Evolutionary conservation across 2,888 invertebrate genomes (phyloP).

Genomic region (Oligia latruncula): DNA sequence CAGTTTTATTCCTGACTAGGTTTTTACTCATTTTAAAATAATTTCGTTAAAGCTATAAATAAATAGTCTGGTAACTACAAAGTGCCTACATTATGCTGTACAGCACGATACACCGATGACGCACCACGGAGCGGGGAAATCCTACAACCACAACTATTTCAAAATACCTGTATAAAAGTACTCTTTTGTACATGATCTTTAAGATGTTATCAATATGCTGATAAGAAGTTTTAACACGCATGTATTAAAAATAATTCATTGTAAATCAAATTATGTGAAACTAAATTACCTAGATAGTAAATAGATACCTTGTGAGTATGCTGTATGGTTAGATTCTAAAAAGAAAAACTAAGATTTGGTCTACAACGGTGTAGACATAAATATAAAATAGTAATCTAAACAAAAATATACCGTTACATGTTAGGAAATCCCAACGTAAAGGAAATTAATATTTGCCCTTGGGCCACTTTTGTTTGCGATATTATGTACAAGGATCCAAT

Average conservation of each 20-base stretch:
- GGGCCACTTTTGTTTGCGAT: constrained; percentile 23
- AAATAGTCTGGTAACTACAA: constrained; percentile 34
- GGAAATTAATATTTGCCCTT: constrained; percentile 48
- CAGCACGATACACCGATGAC: constrained; percentile 35
- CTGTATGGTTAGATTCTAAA: not conserved
- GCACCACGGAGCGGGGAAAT: constrained; percentile 47
- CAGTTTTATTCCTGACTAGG: constrained; percentile 11
- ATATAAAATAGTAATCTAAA: constrained; percentile 2
- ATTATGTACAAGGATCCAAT: not conserved
- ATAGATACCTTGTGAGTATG: not conserved
- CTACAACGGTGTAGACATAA: not conserved
- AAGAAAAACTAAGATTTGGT: not conserved
- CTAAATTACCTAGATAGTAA: not conserved
- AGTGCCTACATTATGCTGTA: constrained; percentile 22
- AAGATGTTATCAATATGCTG: constrained; percentile 37
- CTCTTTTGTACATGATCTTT: constrained; percentile 11
- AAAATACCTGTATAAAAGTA: constrained; percentile 20
- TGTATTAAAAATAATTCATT: constrained; percentile 18
- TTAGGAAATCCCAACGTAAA: constrained; percentile 41
- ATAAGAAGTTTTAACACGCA: constrained; percentile 16
- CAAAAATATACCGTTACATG: constrained; percentile 18
- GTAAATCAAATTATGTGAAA: constrained; percentile 20
- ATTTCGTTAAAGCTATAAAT: constrained; percentile 41
- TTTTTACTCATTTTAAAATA: constrained; percentile 48
- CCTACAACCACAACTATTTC: constrained; percentile 42